Base-by-base conservation (phyloP, 1,140 invertebrate species). In the Goniozus legneri region DNA sequence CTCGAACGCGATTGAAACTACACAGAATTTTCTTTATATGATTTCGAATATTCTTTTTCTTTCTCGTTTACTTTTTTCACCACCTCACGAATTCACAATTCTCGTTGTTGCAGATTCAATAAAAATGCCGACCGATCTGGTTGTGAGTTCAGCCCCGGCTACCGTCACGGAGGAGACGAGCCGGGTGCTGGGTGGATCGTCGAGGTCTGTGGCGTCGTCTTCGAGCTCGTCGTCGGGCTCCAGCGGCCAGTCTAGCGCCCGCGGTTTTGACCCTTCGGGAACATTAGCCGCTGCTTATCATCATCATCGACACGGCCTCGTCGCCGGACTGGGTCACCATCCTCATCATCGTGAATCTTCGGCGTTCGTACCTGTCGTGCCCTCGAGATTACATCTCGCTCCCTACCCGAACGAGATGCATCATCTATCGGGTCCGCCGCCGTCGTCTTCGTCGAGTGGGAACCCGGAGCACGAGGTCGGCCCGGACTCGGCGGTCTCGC, bases 321-420 rank as follows among this genome's bases (percentile, higher is more conserved):
- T 78, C 8, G 62, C 70, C 2, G 66, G 74, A 20, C 45, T 76
- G 13, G 69, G 71, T 48, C 73, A 78, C 51, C 73, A 78, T 52
- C 67, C 72, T 62, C 73, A 85, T 50, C 86, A 87, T 64, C 78
- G 87, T 10, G 87, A 89, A 76, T 82, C 84, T 0, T 89, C 87
- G 1, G 88, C 88, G 0, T 91, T 91, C 64, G 87, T 90, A 22
- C 88, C 89, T 10, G 89, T 91, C 7, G 83, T 91, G 33, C 89
- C 89, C 22, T 86, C 86, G n/a, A 78, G 87, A 55, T 76, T 87
- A 47, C 79, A 82, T 71, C 65, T 82, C 56, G 78, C 84, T 14
- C 77, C 84, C 2, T 86, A 86, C 60, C 78, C 84, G 1, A 78
- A 79, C 7, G 83, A 86, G 51, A 81, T 86, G 62, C 83, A 85